phyloP scores from a whole-genome alignment of 2,888 invertebrate species.

The Linyphia triangularis region DNA sequence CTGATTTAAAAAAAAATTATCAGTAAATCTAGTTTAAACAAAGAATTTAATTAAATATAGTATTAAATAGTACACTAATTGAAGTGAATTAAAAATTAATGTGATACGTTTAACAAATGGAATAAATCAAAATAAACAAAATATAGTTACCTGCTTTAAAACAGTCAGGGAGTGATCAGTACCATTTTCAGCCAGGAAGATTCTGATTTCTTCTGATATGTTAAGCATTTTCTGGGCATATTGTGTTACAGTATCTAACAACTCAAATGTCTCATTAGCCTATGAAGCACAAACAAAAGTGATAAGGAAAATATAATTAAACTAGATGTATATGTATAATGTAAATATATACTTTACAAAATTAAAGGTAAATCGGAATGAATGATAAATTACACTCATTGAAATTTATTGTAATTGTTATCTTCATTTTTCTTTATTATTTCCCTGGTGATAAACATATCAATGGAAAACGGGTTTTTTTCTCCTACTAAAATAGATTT shows the following conservation, averaged over 20 bases:
- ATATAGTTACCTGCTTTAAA: constrained; percentile 79
- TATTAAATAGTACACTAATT: not conserved
- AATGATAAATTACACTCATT: not conserved
- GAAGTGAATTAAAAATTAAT: not conserved
- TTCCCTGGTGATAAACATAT: no score
- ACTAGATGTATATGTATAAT: not conserved
- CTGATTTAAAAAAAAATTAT: no score
- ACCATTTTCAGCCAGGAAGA: constrained; percentile 79
- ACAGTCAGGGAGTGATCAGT: constrained; percentile 80
- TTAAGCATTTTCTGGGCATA: constrained; percentile 80
- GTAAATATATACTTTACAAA: not conserved
- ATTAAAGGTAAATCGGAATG: not conserved
- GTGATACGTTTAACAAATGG: not conserved
- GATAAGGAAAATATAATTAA: not conserved
- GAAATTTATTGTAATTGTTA: not conserved
- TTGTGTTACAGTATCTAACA: constrained; percentile 79
- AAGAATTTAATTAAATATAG: not conserved
- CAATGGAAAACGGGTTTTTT: no score
- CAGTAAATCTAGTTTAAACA: not conserved
- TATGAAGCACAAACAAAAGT: constrained; percentile 76
- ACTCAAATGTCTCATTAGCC: constrained; percentile 81
- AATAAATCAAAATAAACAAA: not conserved
- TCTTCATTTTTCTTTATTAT: no score
- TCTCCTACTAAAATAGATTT: no score
- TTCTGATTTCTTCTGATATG: constrained; percentile 79